Conservation (phyloP, 2,797 vertebrate species). For the Crenuchus spilurus region DNA sequence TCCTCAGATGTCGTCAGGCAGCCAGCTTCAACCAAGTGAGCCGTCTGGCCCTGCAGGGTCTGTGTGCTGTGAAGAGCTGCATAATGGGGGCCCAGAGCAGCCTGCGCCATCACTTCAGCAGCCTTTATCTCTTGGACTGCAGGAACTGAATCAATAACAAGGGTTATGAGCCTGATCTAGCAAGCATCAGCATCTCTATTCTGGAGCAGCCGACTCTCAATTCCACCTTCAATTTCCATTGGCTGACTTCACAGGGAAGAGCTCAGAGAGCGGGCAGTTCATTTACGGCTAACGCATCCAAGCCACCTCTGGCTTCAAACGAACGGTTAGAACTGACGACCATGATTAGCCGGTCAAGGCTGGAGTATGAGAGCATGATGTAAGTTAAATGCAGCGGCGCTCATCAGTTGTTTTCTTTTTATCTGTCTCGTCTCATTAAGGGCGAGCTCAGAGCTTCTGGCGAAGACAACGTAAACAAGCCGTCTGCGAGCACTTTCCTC, state of each 20-base stretch:
- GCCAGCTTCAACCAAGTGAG: slow-evolving; percentile 11
- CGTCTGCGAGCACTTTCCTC: slow-evolving; percentile 66
- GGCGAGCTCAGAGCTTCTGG: slow-evolving; percentile 64
- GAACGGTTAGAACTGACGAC: slow-evolving; percentile 49
- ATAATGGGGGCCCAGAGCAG: slow-evolving; percentile 22
- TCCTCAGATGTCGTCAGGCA: slow-evolving; percentile 34
- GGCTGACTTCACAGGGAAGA: slow-evolving; percentile 7
- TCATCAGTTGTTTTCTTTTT: slow-evolving; percentile 73
- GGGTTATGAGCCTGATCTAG: slow-evolving; percentile 42
- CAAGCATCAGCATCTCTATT: slow-evolving; percentile 48
- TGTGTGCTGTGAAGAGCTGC: slow-evolving; percentile 23
- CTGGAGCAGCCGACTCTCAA: slow-evolving; percentile 33
- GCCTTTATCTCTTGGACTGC: slow-evolving; percentile 29
- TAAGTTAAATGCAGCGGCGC: slow-evolving; percentile 66
- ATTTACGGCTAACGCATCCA: slow-evolving; percentile 12
- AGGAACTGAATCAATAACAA: slow-evolving; percentile 37
- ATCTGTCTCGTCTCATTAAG: slow-evolving; percentile 72
- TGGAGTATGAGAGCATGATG: slow-evolving; percentile 59
- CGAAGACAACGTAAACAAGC: slow-evolving; percentile 70
- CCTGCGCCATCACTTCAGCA: not conserved
- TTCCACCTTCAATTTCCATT: slow-evolving; percentile 21
- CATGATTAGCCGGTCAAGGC: slow-evolving; percentile 59
- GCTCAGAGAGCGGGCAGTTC: slow-evolving; percentile 12
- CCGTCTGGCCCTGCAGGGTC: slow-evolving; percentile 14
- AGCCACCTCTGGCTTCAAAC: slow-evolving; percentile 32